Evolutionary conservation across 2,113 vertebrate genomes (phyloP).

Genomic region (Terrapene triunguis): DNA sequence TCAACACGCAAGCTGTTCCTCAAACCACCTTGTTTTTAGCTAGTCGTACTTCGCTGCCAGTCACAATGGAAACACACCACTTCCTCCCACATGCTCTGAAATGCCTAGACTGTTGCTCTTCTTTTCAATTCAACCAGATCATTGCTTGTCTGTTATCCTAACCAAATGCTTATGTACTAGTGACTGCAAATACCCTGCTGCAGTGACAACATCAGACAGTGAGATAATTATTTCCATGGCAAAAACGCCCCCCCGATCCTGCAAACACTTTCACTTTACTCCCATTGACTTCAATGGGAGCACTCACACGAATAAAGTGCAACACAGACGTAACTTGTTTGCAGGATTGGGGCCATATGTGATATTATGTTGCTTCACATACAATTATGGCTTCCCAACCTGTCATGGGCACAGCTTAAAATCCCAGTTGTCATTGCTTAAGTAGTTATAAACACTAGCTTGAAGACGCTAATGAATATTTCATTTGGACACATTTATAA

Average conservation of each 20-base stretch:
- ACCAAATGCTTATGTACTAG: background rate
- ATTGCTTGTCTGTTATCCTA: constrained; percentile 50
- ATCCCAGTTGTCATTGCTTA: background rate
- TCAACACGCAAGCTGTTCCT: constrained; percentile 75
- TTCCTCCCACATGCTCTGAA: constrained; percentile 82
- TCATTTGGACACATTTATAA: background rate
- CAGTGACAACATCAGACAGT: constrained; percentile 47
- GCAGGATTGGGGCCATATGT: background rate
- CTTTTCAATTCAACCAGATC: constrained; percentile 59
- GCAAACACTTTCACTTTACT: background rate
- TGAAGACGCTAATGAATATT: background rate
- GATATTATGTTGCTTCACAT: background rate
- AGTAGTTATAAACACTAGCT: background rate
- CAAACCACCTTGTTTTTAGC: constrained; percentile 80
- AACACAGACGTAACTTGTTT: background rate
- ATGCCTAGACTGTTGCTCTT: constrained; percentile 51
- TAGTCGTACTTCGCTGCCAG: constrained; percentile 64
- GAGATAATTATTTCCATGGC: constrained; percentile 78
- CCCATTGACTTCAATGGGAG: background rate
- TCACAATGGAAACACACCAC: constrained; percentile 83
- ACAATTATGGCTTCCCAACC: background rate
- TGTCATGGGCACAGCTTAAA: accelerated
- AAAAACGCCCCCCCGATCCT: background rate
- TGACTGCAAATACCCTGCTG: constrained; percentile 14
- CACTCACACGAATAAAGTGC: background rate